phyloP scores from a whole-genome alignment of 2,888 invertebrate species.

The Bombylius discolor region DNA sequence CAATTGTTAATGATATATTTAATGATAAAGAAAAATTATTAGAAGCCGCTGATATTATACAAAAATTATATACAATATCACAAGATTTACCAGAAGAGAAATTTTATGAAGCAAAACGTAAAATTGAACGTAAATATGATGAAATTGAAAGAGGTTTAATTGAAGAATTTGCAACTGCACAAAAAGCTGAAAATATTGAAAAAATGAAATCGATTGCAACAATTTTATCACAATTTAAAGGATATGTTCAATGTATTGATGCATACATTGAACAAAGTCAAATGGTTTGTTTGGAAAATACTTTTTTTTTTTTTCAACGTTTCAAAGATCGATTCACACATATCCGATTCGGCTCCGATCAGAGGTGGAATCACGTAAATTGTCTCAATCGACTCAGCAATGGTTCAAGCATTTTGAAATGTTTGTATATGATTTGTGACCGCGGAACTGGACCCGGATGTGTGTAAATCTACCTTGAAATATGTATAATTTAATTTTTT shows the following conservation, averaged over 20 bases:
- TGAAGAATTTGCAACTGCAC: conserved; percentile 86
- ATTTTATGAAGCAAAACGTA: conserved; percentile 71
- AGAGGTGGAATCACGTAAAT: too few relatives aligned
- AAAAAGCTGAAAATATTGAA: conserved; percentile 66
- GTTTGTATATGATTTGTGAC: neutral
- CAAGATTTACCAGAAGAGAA: conserved; percentile 85
- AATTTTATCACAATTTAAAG: conserved; percentile 89
- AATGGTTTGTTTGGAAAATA: conserved; percentile 45
- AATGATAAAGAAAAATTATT: conserved; percentile 64
- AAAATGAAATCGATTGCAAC: conserved; percentile 89
- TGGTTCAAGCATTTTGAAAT: too few relatives aligned
- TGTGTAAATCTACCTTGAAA: too few relatives aligned
- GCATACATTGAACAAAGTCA: conserved; percentile 95
- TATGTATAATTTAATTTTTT: neutral
- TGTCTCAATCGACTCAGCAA: too few relatives aligned
- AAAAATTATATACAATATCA: conserved; percentile 88
- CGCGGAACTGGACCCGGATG: too few relatives aligned
- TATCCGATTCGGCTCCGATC: neutral
- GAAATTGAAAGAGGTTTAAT: conserved; percentile 81
- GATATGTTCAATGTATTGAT: conserved; percentile 91
- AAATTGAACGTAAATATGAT: conserved; percentile 79
- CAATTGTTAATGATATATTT: conserved; percentile 73
- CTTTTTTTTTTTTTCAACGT: neutral
- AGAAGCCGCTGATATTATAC: conserved; percentile 94
- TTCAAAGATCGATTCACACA: neutral